Conservation (phyloP, 2,113 vertebrate genomes). For the Theristicus caerulescens region DNA sequence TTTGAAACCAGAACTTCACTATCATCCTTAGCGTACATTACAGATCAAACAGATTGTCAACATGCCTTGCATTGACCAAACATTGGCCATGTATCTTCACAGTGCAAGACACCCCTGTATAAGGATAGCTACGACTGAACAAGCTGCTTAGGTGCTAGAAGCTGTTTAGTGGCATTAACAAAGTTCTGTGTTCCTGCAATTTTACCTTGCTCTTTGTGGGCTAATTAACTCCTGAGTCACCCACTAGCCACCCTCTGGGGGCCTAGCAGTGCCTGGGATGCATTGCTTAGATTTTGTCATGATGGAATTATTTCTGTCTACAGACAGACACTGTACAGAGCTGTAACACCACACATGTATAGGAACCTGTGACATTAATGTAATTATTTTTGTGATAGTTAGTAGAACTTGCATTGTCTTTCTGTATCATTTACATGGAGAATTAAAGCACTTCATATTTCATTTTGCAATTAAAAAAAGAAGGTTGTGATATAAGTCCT, state of each 20-base stretch:
- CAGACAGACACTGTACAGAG: neutral
- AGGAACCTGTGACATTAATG: neutral
- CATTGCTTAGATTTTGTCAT: neutral
- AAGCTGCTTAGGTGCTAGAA: neutral
- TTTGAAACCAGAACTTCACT: neutral
- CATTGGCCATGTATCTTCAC: fast-evolving
- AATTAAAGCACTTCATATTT: neutral
- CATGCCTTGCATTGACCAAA: neutral
- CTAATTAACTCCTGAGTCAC: neutral
- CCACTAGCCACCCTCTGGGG: neutral
- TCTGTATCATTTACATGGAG: neutral
- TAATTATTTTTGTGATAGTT: neutral
- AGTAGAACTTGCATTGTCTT: neutral
- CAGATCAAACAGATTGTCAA: neutral
- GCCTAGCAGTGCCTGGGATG: neutral
- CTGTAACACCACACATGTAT: neutral
- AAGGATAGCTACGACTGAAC: neutral
- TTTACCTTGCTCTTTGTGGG: neutral
- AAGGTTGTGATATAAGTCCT: neutral
- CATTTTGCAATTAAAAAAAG: neutral
- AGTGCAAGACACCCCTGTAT: neutral
- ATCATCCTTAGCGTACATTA: neutral
- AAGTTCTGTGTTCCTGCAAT: neutral
- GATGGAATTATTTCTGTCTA: neutral
- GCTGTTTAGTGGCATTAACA: neutral